Evolutionary conservation across 2,888 invertebrate genomes (phyloP), one percentile per base, ranked within the genome.

Genomic region (Anoncus sp.): DNA sequence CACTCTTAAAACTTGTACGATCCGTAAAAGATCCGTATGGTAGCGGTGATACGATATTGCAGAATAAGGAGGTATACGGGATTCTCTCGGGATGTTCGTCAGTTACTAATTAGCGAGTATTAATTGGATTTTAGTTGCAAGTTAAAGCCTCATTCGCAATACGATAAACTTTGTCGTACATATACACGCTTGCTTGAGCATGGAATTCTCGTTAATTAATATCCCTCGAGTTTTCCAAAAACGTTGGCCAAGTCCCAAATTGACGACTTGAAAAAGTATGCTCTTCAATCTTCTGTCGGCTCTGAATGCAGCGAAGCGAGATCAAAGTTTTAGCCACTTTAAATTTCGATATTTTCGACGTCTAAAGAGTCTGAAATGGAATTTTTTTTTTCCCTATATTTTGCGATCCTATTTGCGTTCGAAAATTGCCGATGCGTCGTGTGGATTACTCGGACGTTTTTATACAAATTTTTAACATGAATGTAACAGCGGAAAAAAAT

Each of bases 121-220:
- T 85, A 85, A 86, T 86, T 84, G 83, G 82, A 82, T 16, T 31
- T 81, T 83, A 75, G 82, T 84, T 82, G n/a, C n/a, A n/a, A n/a
- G n/a, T n/a, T n/a, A n/a, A 81, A 71, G 71, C 62, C 66, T 73
- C 69, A 67, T 66, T 83, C 79, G 60, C 78, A 55, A 40, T 47
- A 53, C 43, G 69, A 62, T 49, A 43, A 40, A 62, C 24, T 47
- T 67, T 38, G 16, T 60, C 38, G 35, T 55, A n/a, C 2, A 10
- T 53, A 18, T 16, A 6, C 27, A 20, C 12, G 20, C 53, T n/a
- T 12, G 31, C 22, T 3, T 27, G 35, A 16, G 2, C 35, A 22
- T 22, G 22, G 27, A 22, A 47, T 57, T 18, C 1, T 1, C 38
- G 22, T 59, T 14, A 7, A 31, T 6, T 47, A 47, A 6, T 20